Evolutionary conservation across 2,888 invertebrate genomes (phyloP).

Genomic region (Sarcophaga variegata): DNA sequence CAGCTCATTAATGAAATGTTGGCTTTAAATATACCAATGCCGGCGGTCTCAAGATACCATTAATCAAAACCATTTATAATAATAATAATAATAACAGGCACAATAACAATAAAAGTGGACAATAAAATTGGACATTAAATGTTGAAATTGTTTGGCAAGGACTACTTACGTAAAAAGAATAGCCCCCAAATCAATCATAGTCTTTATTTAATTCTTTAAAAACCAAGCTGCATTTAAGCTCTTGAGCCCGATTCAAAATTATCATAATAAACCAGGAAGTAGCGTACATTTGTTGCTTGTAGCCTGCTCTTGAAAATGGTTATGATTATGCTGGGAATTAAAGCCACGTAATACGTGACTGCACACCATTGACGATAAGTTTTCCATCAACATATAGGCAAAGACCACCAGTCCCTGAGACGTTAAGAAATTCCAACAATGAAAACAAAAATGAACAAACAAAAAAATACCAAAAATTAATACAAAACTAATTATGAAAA

Average conservation of each 20-base stretch:
- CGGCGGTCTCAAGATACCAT: conserved; percentile 85
- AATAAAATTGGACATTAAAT: background rate
- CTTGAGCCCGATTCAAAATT: conserved; percentile 90
- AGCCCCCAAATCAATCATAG: too few relatives aligned
- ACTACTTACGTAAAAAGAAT: background rate
- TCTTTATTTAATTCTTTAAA: conserved; percentile 20
- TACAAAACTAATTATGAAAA: conserved; percentile 1
- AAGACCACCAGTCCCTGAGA: conserved; percentile 93
- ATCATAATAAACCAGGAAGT: conserved; percentile 90
- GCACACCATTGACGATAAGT: conserved; percentile 94
- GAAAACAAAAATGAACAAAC: conserved; percentile 5
- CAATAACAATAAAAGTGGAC: too few relatives aligned
- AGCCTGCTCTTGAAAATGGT: conserved; percentile 87
- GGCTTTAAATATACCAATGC: conserved; percentile 96
- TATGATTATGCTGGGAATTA: conserved; percentile 86
- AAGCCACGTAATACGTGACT: conserved; percentile 90
- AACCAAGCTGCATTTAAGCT: conserved; percentile 88
- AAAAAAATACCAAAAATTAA: background rate
- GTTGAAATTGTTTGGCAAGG: background rate
- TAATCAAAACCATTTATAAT: conserved; percentile 12
- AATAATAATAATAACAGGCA: too few relatives aligned
- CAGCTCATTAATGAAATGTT: conserved; percentile 97
- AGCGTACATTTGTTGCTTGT: conserved; percentile 93
- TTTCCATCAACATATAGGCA: conserved; percentile 95
- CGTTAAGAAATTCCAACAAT: conserved; percentile 83